phyloP scores from a whole-genome alignment of 2,888 invertebrate genomes.

The Drosophila formosana region DNA sequence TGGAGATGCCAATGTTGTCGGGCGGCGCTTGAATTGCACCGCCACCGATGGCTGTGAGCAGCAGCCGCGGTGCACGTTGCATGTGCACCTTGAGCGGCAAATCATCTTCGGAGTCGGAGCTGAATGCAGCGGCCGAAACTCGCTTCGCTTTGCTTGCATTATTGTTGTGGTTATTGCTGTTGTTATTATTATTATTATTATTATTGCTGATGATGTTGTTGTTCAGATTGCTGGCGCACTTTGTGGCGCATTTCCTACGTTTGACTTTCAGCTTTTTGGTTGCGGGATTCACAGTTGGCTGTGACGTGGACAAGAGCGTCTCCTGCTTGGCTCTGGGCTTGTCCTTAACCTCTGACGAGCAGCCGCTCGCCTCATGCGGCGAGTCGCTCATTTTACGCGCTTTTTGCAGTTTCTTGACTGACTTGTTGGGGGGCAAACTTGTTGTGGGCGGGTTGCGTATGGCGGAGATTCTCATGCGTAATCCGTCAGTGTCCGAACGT shows the following conservation, averaged over 20 bases:
- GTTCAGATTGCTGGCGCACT: constrained; percentile 32
- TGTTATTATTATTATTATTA: constrained; percentile 35
- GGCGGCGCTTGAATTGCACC: constrained; percentile 33
- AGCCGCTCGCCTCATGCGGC: constrained; percentile 75
- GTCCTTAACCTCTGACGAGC: constrained; percentile 70
- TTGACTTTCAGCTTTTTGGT: constrained; percentile 83
- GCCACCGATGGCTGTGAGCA: constrained; percentile 74
- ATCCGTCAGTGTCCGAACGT: constrained; percentile 84
- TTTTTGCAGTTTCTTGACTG: constrained; percentile 44
- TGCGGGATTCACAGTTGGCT: constrained; percentile 26
- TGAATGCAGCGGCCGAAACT: constrained; percentile 53
- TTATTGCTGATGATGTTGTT: constrained; percentile 34
- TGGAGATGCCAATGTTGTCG: constrained; percentile 85
- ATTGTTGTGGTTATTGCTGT: constrained; percentile 29
- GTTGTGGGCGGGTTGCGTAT: constrained; percentile 67
- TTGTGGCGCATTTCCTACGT: constrained; percentile 77
- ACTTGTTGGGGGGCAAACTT: constrained; percentile 10
- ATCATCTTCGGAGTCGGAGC: constrained; percentile 81
- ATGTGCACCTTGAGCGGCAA: constrained; percentile 72
- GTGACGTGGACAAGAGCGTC: constrained; percentile 28
- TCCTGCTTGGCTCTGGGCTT: constrained; percentile 38
- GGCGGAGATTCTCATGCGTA: constrained; percentile 85
- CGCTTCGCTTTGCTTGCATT: constrained; percentile 47
- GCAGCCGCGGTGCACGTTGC: constrained; percentile 79
- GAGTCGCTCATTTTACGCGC: constrained; percentile 68